Evolutionary conservation across 1,140 invertebrate species (phyloP).

Genomic region (Ceratina calcarata): DNA sequence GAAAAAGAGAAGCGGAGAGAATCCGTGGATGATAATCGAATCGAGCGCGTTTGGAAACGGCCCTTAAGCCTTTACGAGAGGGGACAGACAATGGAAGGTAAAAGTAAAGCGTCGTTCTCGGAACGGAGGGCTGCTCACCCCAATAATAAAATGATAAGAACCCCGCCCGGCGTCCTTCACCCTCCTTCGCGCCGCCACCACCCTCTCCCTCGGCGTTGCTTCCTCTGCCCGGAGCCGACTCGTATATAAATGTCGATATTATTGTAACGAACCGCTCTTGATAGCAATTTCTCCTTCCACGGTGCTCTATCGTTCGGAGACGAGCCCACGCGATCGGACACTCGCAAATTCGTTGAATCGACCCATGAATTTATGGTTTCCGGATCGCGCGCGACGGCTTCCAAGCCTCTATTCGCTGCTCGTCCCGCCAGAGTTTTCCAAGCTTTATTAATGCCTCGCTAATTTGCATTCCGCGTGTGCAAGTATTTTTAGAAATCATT

Average conservation of each 20-base stretch:
- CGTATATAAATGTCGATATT: conserved; percentile 76
- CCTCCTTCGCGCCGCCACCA: not conserved
- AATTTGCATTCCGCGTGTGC: too few relatives aligned
- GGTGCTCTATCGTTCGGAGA: conserved; percentile 19
- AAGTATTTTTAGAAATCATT: too few relatives aligned
- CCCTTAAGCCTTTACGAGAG: conserved; percentile 61
- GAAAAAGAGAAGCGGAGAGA: conserved; percentile 19
- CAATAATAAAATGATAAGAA: conserved; percentile 75
- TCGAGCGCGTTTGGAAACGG: conserved; percentile 62
- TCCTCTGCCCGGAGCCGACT: conserved; percentile 35
- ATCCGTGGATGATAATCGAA: conserved; percentile 54
- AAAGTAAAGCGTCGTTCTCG: conserved; percentile 68
- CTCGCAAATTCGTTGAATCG: conserved; percentile 40
- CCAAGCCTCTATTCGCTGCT: too few relatives aligned
- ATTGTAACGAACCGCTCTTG: conserved; percentile 71
- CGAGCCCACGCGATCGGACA: conserved; percentile 28
- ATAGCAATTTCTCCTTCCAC: conserved; percentile 68
- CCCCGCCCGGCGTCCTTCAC: conserved; percentile 55
- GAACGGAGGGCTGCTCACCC: conserved; percentile 64
- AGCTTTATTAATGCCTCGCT: too few relatives aligned
- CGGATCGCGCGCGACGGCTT: conserved; percentile 5
- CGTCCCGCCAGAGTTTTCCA: not conserved
- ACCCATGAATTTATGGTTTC: conserved; percentile 28
- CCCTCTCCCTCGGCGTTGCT: conserved; percentile 12
- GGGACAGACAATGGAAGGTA: conserved; percentile 62